Percentiles rank a stretch among this genome's conserved stretches.
These are phyloP conservation scores for Tretioscincus oriximinensis DNA, from an alignment of 2,113 vertebrate genomes.

Conservation along the genomic window DNA sequence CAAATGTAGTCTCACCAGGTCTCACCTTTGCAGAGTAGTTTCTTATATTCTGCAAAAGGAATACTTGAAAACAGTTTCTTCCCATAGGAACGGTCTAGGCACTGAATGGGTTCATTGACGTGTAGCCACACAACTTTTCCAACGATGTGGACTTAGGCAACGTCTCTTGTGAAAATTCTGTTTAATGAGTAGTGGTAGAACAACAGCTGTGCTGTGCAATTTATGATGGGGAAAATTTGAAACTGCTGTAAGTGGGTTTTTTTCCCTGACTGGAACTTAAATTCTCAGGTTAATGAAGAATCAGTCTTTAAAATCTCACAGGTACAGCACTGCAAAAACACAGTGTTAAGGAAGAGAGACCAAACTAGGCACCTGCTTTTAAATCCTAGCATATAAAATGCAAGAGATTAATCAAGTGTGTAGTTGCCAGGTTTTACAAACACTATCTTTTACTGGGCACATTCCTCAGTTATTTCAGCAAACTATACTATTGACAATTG, in stretches of 20 bases:
- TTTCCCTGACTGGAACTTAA: not conserved
- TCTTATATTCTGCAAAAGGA: no score
- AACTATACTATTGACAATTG: conserved; percentile 30
- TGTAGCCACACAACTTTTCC: no score
- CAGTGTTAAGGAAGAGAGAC: not conserved
- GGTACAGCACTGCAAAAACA: conserved; percentile 36
- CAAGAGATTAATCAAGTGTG: conserved; percentile 19
- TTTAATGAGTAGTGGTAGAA: not conserved
- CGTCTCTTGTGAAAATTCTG: not conserved
- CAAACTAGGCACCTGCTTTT: conserved; percentile 21
- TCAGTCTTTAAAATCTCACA: conserved; percentile 22
- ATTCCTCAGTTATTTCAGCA: conserved; percentile 31
- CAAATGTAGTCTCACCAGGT: no score
- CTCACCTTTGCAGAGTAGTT: no score
- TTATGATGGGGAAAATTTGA: not conserved
- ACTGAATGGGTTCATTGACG: no score
- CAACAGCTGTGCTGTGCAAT: not conserved
- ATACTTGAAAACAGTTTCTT: no score
- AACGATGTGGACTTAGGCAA: no score
- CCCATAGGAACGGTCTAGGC: no score
- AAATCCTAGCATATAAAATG: conserved; percentile 32
- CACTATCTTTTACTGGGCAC: conserved; percentile 2
- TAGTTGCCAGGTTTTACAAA: not conserved
- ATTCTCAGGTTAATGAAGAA: conserved; percentile 11
- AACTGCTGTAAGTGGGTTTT: not conserved